phyloP scores from a whole-genome alignment of 1,140 invertebrate species.

The Aphelinus certus region DNA sequence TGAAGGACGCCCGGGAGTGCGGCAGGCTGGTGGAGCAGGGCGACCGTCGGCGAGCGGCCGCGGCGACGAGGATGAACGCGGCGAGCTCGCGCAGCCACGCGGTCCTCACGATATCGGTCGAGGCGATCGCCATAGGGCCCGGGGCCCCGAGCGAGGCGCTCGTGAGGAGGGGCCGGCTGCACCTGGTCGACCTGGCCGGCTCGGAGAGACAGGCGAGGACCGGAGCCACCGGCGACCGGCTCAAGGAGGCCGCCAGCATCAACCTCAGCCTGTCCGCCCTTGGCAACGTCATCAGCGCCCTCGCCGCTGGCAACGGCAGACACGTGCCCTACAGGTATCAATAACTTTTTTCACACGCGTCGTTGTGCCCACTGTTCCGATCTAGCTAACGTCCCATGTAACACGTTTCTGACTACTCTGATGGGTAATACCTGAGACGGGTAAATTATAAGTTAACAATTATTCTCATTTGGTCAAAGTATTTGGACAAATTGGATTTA shows the following conservation, averaged over 20 bases:
- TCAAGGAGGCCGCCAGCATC: conserved; percentile 95
- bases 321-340: conserved; percentile 85
- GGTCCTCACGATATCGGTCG: conserved; percentile 90
- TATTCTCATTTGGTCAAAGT: neutral
- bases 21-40: conserved; percentile 78
- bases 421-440: too few species aligned
- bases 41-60: conserved; percentile 78
- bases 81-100: conserved; percentile 89
- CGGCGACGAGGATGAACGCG: conserved; percentile 86
- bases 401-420: too few species aligned
- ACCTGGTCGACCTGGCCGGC: conserved; percentile 91
- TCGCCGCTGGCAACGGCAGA: conserved; percentile 89
- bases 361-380: too few species aligned
- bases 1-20: conserved; percentile 80
- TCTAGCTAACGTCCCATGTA: too few species aligned
- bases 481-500: too few species aligned
- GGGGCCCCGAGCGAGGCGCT: conserved; percentile 61
- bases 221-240: conserved; percentile 83
- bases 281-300: conserved; percentile 93
- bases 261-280: conserved; percentile 93
- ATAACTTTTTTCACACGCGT: too few species aligned
- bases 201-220: conserved; percentile 89
- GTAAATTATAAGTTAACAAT: neutral
- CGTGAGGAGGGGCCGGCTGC: conserved; percentile 83
- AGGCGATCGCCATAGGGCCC: conserved; percentile 71